phyloP scores from a whole-genome alignment of 1,140 invertebrate species.

The Potamilus streckersoni region DNA sequence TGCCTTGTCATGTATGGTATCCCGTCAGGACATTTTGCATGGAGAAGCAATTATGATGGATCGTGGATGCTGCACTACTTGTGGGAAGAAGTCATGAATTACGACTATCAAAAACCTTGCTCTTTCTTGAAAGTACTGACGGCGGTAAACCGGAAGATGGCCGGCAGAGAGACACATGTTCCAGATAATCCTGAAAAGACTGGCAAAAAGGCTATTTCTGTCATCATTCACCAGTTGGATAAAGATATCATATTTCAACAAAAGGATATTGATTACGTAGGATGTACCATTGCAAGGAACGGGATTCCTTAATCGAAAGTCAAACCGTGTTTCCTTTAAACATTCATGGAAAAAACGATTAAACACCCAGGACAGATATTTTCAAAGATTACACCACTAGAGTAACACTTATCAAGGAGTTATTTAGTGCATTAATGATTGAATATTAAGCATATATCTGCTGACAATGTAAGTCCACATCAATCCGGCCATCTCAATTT shows the following conservation, averaged over 20 bases:
- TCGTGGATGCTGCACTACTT: conserved; percentile 28
- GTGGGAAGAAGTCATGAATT: conserved; percentile 7
- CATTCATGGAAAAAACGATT: too few species aligned
- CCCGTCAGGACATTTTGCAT: conserved; percentile 22
- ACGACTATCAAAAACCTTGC: conserved; percentile 8
- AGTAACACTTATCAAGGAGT: too few species aligned
- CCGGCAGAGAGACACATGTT: conserved; percentile 5
- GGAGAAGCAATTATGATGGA: conserved; percentile 17
- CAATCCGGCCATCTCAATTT: too few species aligned
- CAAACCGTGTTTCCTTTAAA: too few species aligned
- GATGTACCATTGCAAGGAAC: too few species aligned
- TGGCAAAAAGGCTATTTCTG: conserved; percentile 15
- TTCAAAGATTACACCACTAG: too few species aligned
- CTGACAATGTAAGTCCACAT: too few species aligned
- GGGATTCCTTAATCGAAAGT: too few species aligned
- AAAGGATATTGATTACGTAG: not conserved
- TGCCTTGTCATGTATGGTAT: conserved; percentile 22
- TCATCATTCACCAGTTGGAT: conserved; percentile 14
- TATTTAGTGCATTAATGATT: too few species aligned
- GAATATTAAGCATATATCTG: too few species aligned
- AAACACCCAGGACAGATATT: too few species aligned
- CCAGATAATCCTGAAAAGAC: conserved; percentile 1
- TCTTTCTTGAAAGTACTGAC: conserved; percentile 17
- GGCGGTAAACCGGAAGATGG: conserved; percentile 12
- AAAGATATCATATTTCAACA: conserved; percentile 19